phyloP scores from a whole-genome alignment of 2,797 vertebrate species.

The Parambassis ranga region DNA sequence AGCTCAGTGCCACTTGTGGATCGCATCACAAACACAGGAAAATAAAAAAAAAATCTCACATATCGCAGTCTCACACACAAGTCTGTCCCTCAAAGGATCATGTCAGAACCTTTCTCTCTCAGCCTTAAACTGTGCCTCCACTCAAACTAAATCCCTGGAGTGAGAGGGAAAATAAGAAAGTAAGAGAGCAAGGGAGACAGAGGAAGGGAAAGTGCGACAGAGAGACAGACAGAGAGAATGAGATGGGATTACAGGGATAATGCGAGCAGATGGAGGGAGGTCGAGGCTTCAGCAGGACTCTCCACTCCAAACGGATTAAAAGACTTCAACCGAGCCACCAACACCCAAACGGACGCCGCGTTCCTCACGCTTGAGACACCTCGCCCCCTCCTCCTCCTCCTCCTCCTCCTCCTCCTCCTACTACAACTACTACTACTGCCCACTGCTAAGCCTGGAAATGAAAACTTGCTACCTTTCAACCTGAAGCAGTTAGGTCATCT shows the following conservation, averaged over 20 bases:
- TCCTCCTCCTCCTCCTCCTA: no score
- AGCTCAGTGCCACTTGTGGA: constrained; percentile 10
- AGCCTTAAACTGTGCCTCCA: constrained; percentile 50
- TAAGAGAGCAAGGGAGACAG: constrained; percentile 32
- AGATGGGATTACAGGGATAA: constrained; percentile 87
- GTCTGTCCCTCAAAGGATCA: constrained; percentile 37
- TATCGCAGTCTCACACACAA: neutral
- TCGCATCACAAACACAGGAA: neutral
- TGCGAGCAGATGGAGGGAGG: constrained; percentile 84
- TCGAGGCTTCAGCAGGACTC: constrained; percentile 70
- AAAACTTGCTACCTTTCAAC: constrained; percentile 43
- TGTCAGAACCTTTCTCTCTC: constrained; percentile 14
- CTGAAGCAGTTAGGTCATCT: neutral
- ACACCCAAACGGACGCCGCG: constrained; percentile 30
- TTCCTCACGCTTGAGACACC: constrained; percentile 25
- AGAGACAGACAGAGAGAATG: constrained; percentile 70
- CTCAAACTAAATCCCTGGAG: constrained; percentile 63
- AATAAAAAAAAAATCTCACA: constrained; percentile 15
- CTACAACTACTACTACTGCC: no score
- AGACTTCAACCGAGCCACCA: constrained; percentile 54
- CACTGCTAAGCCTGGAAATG: constrained; percentile 44
- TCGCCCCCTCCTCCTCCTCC: neutral
- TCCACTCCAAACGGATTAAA: constrained; percentile 75
- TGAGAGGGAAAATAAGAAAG: constrained; percentile 54
- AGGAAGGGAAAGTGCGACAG: neutral